Base-by-base conservation (phyloP, 2,797 vertebrate species). In the Bryconaethiops microstoma region DNA sequence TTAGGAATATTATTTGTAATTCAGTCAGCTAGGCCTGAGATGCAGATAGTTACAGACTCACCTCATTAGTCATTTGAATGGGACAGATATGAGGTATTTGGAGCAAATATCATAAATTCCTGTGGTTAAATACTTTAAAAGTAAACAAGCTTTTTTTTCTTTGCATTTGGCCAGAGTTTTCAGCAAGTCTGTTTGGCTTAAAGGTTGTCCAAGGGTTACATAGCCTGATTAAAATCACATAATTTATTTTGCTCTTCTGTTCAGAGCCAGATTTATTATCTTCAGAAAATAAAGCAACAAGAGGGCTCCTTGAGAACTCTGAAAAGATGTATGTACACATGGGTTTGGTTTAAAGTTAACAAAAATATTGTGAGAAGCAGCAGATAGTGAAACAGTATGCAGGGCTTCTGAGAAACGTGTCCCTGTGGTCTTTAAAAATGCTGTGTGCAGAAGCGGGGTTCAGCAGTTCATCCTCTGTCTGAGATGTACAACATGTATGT, bases 381-480 rank as follows among this genome's bases (percentile, higher is more conserved):
- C 65, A 78, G 29, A 79, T 78, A 82, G 62, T 55, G 65, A 64
- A 81, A 55, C 50, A 78, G 76, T 76, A 83, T 82, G 84, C 88
- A 87, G 74, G 54, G 39, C 72, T 74, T 85, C 75, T 76, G 76
- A 76, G 78, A 85, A 87, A 69, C 50, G 7, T 19, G 84, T 89
- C 86, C 79, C 77, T 42, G 83, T 57, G 87, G 88, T 87, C 23
- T 89, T 89, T 87, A 89, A 80, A 87, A 89, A 91, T 74, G 83
- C 78, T 77, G 86, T 23, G 35, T 87, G 29, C 29, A 83, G 86
- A 86, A 90, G 86, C 81, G 59, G 78, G 82, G 88, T 88, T 92
- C 89, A 90, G 65, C 19, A 78, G 88, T 90, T 91, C 89, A 89
- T 74, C 81, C 84, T 83, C 78, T 85, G 86, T 78, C 82, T 88